phyloP scores from a whole-genome alignment of 2,113 vertebrate genomes.

The Tachysurus vachellii region DNA sequence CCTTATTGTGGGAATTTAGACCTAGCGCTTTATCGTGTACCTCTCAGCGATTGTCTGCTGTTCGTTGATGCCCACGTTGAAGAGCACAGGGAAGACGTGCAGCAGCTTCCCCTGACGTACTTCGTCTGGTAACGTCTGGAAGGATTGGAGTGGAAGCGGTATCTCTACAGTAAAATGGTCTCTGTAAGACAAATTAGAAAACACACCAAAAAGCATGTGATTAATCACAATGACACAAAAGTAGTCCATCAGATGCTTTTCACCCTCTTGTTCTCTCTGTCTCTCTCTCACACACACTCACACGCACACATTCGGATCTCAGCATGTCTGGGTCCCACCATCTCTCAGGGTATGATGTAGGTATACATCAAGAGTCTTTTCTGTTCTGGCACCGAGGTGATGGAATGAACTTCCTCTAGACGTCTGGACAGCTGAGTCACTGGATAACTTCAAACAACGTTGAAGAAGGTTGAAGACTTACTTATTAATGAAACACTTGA shows the following conservation, averaged over 20 bases:
- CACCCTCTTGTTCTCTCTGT: no score
- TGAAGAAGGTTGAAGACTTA: no score
- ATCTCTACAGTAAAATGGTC: conserved; percentile 90
- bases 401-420: no score
- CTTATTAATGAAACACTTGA: no score
- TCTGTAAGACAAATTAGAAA: conserved; percentile 60
- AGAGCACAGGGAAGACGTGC: conserved; percentile 86
- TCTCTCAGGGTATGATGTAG: no score
- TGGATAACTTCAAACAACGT: no score
- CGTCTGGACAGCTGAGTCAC: no score
- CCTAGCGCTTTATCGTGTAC: conserved; percentile 64
- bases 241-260: background rate
- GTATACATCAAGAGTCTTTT: no score
- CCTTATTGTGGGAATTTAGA: background rate
- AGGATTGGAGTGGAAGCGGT: conserved; percentile 85
- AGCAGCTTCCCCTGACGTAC: conserved; percentile 89
- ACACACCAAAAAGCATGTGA: background rate
- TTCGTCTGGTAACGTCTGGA: conserved; percentile 86
- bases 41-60: conserved; percentile 97
- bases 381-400: no score
- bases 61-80: conserved; percentile 97
- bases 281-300: no score
- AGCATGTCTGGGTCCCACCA: background rate
- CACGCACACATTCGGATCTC: background rate
- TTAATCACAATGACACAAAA: background rate